Evolutionary conservation across 2,888 invertebrate genomes (phyloP), one percentile per base, ranked within the genome.

Genomic region (Metopia argyrocephala): DNA sequence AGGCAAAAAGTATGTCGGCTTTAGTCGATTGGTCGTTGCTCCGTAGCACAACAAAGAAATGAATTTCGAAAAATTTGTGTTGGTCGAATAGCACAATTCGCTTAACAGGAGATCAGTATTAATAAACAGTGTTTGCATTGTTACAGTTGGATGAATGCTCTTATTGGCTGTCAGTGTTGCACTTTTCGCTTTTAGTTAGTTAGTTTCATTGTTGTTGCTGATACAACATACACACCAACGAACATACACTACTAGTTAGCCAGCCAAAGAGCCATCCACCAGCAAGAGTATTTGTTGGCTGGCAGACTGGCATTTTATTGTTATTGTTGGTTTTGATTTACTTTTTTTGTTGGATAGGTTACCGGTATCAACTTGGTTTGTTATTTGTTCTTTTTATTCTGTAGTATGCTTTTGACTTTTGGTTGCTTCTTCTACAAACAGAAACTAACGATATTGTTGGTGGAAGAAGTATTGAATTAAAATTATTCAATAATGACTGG

Each of bases 61-160:
- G 86, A 89, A 89, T 87, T 89, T 88, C 88, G 89, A 89, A 89
- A 89, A 89, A 87, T 89, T 90, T 88, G 90, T 90, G 90, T 90
- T 90, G 88, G 90, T 90, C 90, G 90, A 90, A 90, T 90, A 87
- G 86, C 86, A 89, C 88, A 89, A 89, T 89, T 88, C 86, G 86
- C 83, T 81, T 83, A 89, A 74, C 85, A 87, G 90, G 90, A 84
- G 83, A 85, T 0, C 89, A 90, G 86, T 59, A 80, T 23, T 50
- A 0, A 0, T 0, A 23, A 83, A 75, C 80, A 83, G 86, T 85
- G 87, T 80, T 84, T 79, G 87, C 86, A 83, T 85, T 87, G 89
- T 84, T 86, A 86, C 88, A 89, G 89, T 89, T 88, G 88, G 88
- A 87, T 89, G 89, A 86, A 85, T 86, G 86, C 86, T 88, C 89